Conservation (phyloP, 2,888 invertebrate species). For the Melieria picta region DNA sequence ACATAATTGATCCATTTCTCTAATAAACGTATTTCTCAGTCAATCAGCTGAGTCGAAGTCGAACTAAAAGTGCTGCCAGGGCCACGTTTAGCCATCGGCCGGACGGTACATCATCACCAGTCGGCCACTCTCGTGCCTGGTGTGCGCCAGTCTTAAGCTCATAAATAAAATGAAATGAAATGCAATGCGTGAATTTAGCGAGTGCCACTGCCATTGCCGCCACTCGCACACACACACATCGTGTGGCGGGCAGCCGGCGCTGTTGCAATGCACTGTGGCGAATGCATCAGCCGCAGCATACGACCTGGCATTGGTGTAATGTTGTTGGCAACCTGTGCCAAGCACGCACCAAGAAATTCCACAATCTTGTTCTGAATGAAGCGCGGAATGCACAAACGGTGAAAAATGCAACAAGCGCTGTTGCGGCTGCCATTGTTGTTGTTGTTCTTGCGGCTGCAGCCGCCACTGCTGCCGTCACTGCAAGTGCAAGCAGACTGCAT, state of each 20-base stretch:
- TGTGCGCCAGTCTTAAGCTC: conserved; percentile 16
- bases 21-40: too few species aligned
- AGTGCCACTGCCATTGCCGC: conserved; percentile 30
- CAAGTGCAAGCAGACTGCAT: conserved; percentile 47
- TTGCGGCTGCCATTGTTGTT: conserved; percentile 20
- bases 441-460: conserved; percentile 28
- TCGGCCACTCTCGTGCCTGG: background rate
- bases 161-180: conserved; percentile 36
- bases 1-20: too few species aligned
- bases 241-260: conserved; percentile 24
- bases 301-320: background rate
- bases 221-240: conserved; percentile 22
- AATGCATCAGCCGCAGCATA: conserved; percentile 9
- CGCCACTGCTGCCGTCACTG: conserved; percentile 45
- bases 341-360: conserved; percentile 65
- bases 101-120: background rate
- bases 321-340: conserved; percentile 57
- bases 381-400: conserved; percentile 34
- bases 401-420: conserved; percentile 41
- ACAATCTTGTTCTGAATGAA: conserved; percentile 55
- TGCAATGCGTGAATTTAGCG: conserved; percentile 46
- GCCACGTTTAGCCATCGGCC: too few species aligned
- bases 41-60: too few species aligned
- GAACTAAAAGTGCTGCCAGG: too few species aligned
- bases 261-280: conserved; percentile 31